Evolutionary conservation across 2,113 vertebrate genomes (phyloP), one percentile per base, ranked within the genome.

Genomic region (Chaetura pelagica): DNA sequence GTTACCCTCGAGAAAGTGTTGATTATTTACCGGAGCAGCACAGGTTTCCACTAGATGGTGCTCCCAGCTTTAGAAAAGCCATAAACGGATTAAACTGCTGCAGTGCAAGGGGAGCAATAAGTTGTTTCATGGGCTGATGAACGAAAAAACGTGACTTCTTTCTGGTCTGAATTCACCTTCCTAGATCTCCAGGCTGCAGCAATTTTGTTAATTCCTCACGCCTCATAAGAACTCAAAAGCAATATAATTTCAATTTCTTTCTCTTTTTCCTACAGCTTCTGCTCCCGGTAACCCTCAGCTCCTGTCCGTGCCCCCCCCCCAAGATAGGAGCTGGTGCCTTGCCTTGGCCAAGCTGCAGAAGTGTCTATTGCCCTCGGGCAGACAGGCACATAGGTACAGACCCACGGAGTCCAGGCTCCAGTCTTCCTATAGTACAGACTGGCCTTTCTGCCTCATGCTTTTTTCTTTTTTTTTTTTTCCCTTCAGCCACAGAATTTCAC

Each of bases 1-100:
- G 4, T 9, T 29, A 30, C 7, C 21, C 18, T 22, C 10, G 2
- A 48, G 51, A 62, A 73, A 20, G 48, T 23, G 29, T 38, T 57
- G 48, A 32, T 40, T 66, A 19, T 48, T 81, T 54, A 15, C 40
- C 46, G n/a, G 63, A 59, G 5, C 26, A 62, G 51, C 38, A 40
- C 0, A 24, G 22, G 6, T 38, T 90, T 74, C 94, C 96, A 10
- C 96, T 93, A 96, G 96, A 83, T 96, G 96, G 96, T 84, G 96
- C 95, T 96, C 80, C 77, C 32, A 38, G 48, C 69, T 76, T 73
- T 87, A 59, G 34, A 51, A 92, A 95, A 84, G 35, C 27, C 19
- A 35, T 6, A 17, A 54, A 7, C 0, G 3, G 48, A 8, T 83
- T 34, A 21, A 63, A 21, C 23, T 15, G 67, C 51, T 17, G 18